Evolutionary conservation across 2,113 vertebrate genomes (phyloP).

Genomic region (Semnornis frantzii): DNA sequence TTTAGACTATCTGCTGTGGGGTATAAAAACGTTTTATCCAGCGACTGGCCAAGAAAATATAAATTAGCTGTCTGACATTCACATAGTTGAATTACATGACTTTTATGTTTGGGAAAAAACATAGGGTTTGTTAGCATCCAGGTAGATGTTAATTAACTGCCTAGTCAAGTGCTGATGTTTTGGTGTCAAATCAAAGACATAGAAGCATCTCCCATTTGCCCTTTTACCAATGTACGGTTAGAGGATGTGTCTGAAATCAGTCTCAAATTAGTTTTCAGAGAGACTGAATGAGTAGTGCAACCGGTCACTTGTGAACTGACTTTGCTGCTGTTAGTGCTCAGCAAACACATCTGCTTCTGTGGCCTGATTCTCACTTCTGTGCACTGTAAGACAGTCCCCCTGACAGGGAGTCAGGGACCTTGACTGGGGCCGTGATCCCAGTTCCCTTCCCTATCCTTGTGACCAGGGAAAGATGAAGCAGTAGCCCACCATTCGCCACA

Average conservation of each 20-base stretch:
- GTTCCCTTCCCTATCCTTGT: neutral
- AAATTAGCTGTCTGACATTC: constrained; percentile 48
- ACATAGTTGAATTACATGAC: constrained; percentile 29
- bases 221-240: neutral
- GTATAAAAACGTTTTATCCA: constrained; percentile 52
- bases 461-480: neutral
- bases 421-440: neutral
- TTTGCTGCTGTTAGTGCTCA: neutral
- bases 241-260: neutral
- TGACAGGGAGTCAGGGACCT: neutral
- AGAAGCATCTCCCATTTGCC: neutral
- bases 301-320: neutral
- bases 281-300: neutral
- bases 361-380: neutral
- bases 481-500: constrained; percentile 4
- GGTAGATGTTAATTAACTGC: constrained; percentile 1
- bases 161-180: neutral
- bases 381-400: rapidly evolving
- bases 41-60: constrained; percentile 43
- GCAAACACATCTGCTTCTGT: rapidly evolving
- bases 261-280: neutral
- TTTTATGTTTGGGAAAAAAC: constrained; percentile 39
- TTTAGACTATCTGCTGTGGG: constrained; percentile 29
- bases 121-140: neutral
- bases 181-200: neutral